phyloP scores from a whole-genome alignment of 2,888 invertebrate species.

The Agriotes lineatus region DNA sequence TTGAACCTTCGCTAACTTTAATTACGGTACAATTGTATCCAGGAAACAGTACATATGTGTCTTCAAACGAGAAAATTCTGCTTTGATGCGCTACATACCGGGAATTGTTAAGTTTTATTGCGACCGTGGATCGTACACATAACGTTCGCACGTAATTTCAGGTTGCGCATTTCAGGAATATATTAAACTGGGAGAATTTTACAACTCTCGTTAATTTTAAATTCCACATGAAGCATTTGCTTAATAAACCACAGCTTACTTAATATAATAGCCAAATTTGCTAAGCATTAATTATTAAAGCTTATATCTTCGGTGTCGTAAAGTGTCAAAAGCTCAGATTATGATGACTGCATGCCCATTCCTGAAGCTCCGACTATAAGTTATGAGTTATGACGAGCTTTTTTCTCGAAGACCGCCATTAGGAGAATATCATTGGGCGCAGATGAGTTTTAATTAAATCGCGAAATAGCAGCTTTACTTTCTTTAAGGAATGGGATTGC shows the following conservation, averaged over 20 bases:
- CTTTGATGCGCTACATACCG: conserved; percentile 7
- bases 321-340: conserved; percentile 6
- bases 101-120: conserved; percentile 15
- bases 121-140: conserved; percentile 9
- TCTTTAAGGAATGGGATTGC: too few species aligned
- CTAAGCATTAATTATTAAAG: conserved; percentile 10
- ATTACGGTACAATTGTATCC: not conserved
- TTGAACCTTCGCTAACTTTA: not conserved
- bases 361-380: not conserved
- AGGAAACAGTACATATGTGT: not conserved
- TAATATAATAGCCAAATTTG: conserved; percentile 16
- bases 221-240: conserved; percentile 3
- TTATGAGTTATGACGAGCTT: not conserved
- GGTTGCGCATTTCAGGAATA: conserved; percentile 3
- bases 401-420: too few species aligned
- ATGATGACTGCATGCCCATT: not conserved
- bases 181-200: conserved; percentile 5
- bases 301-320: not conserved
- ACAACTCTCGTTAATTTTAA: conserved; percentile 15
- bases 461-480: too few species aligned
- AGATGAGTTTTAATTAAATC: too few species aligned
- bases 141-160: not conserved
- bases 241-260: conserved; percentile 17
- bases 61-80: not conserved
- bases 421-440: too few species aligned